Evolutionary conservation across 2,888 invertebrate genomes (phyloP), one percentile per base, ranked within the genome.

Genomic region (Sinopyrophorus schimmeli): DNA sequence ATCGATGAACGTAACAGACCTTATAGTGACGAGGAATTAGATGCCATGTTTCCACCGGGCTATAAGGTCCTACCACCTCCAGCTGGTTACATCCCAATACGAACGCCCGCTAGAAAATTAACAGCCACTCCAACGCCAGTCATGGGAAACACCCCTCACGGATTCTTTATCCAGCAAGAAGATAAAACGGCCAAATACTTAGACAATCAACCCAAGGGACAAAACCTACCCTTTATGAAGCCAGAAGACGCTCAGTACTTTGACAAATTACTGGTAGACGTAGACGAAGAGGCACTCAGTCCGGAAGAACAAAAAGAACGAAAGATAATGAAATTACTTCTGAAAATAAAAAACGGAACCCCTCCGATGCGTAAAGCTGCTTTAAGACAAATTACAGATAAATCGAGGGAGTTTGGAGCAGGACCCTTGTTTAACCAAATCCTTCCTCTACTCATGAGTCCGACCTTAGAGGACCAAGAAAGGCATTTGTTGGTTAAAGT

Each of bases 211-310:
- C 99, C 99, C 1, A 97, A 96, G 74, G 90, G 89, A 1, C 80
- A 82, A 64, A 98, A 98, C 76, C 80, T 99, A 62, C 99, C 99
- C 9, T 95, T 99, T 71, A 91, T 99, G 87, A 99, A 99, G 74
- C 99, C 99, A 0, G 99, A 99, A 75, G 97, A 97, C 76, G 96
- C 99, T 30, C 99, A 99, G 76, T 99, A 99, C 76, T 99, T 99
- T 75, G 99, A 99, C 75, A 99, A 99, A 75, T 79, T 99, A 55
- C 80, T 99, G 58, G 86, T 95, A 41, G 99, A 99, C 70, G 97
- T 99, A 16, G 99, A 99, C 73, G 99, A 99, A 76, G 96, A 97
- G 67, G 76, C 88, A 0, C 79, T 98, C 23, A 88, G 91, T 38
- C 94, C 97, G 0, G 98, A 99, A 65, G 99, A 99, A 71, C 89